Percentiles rank a stretch among this genome's conserved stretches.
Evolutionary conservation across 2,113 vertebrate species (phyloP).

Genomic region (Dunckerocampus dactyliophorus): DNA sequence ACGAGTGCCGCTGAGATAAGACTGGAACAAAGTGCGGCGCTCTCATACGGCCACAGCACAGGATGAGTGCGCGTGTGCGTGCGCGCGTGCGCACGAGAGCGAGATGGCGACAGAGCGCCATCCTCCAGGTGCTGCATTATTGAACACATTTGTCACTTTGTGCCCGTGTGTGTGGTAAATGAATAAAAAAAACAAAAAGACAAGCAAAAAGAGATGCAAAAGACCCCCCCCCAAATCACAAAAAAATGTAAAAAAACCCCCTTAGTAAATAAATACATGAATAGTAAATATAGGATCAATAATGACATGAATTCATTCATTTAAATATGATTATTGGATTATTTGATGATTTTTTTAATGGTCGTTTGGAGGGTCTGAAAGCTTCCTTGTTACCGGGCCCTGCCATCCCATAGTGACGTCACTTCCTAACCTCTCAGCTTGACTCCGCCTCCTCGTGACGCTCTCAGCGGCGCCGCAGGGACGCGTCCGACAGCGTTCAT

Average conservation of each 20-base stretch:
- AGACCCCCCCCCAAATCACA: too few relatives aligned
- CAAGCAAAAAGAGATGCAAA: too few relatives aligned
- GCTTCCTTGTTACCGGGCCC: too few relatives aligned
- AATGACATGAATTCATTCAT: too few relatives aligned
- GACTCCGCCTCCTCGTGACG: background rate
- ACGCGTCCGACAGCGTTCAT: too few relatives aligned
- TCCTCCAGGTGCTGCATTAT: conserved; percentile 65
- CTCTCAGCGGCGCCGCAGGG: too few relatives aligned
- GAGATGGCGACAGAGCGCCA: conserved; percentile 27
- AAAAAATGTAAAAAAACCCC: background rate
- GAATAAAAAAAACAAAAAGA: too few relatives aligned
- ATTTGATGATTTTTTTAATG: too few relatives aligned
- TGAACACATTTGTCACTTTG: conserved; percentile 67
- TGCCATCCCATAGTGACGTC: background rate
- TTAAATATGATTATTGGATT: too few relatives aligned
- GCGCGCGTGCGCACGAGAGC: conserved; percentile 1
- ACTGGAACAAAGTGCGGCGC: conserved; percentile 48
- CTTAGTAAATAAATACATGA: background rate
- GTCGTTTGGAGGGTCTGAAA: too few relatives aligned
- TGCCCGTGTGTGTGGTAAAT: conserved; percentile 22
- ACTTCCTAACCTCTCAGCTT: background rate
- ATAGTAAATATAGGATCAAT: too few relatives aligned
- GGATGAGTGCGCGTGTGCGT: conserved; percentile 34
- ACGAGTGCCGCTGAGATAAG: conserved; percentile 41
- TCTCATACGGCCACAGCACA: conserved; percentile 52